phyloP scores from a whole-genome alignment of 2,888 invertebrate species.

The Tenodera sinensis region DNA sequence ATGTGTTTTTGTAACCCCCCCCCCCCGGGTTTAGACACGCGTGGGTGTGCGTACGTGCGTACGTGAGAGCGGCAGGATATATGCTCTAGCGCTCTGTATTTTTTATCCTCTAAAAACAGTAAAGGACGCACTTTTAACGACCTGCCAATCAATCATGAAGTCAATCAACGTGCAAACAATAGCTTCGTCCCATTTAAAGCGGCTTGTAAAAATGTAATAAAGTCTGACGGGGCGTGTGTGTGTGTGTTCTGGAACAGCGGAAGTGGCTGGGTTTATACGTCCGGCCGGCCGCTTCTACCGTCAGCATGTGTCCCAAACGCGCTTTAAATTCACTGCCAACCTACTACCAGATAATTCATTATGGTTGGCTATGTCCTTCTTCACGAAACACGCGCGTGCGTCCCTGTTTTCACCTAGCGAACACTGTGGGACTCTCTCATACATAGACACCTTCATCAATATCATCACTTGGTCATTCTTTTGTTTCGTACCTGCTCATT shows the following conservation, averaged over 20 bases:
- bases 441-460: too few relatives aligned
- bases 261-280: too few relatives aligned
- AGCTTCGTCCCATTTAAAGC: not conserved
- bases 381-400: too few relatives aligned
- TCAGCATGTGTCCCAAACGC: not conserved
- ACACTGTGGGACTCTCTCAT: too few relatives aligned
- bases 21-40: not conserved
- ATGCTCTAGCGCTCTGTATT: not conserved
- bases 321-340: not conserved
- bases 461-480: too few relatives aligned
- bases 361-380: too few relatives aligned
- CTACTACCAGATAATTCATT: not conserved
- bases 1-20: not conserved
- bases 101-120: not conserved
- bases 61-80: not conserved
- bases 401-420: too few relatives aligned
- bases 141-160: not conserved
- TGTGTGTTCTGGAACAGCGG: not conserved
- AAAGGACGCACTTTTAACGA: not conserved
- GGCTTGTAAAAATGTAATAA: not conserved
- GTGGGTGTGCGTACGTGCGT: not conserved
- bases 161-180: not conserved
- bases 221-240: not conserved
- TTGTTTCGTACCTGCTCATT: too few relatives aligned
- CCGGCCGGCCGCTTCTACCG: too few relatives aligned